Evolutionary conservation across 2,797 vertebrate species (phyloP), one percentile per base, ranked within the genome.

Genomic region (Paratrypauchen microcephalus): DNA sequence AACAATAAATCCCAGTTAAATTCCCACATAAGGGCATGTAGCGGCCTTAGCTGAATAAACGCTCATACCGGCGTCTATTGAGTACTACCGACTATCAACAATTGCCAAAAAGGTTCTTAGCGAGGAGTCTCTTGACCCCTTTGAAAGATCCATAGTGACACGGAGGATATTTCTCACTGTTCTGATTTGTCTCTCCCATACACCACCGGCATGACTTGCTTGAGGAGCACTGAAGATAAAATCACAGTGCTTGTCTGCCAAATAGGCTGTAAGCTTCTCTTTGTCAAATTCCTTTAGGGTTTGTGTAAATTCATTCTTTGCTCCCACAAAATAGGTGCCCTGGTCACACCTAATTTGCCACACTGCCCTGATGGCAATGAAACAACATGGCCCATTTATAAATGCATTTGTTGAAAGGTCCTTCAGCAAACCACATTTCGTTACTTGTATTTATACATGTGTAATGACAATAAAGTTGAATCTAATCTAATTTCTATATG

Each of bases 251-350:
- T 68, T 65, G 5, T 28, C 19, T 21, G 39, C 41, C 5, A 48
- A 16, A 47, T 13, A 64, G 6, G 2, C 28, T 11, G n/a, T n/a
- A 1, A 67, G 9, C 21, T 57, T 52, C 7, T 62, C 57, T 12
- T 23, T 67, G 54, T 61, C 15, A 21, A 72, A 32, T 19, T 41
- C 59, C 28, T 36, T 36, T 36, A 36, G 32, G 32, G 1, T 36
- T 36, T 36, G 8, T 36, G 3, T 12, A 41, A 41, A 41, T 13
- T 41, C 11, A 41, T 41, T 41, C 36, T 41, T 41, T 41, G 39
- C 0, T 12, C 39, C 39, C 5, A 41, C 60, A 62, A 62, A 39
- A 32, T 23, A 24, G 36, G 60, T 61, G 95, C 62, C 81, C 59
- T 61, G 32, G 2, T 39, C 59, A 15, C 54, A 56, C 54, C 23